These are phyloP conservation scores for Lepidocyrtinus sp. DNA, from an alignment of 2,888 invertebrate species.

Conservation along the genomic window DNA sequence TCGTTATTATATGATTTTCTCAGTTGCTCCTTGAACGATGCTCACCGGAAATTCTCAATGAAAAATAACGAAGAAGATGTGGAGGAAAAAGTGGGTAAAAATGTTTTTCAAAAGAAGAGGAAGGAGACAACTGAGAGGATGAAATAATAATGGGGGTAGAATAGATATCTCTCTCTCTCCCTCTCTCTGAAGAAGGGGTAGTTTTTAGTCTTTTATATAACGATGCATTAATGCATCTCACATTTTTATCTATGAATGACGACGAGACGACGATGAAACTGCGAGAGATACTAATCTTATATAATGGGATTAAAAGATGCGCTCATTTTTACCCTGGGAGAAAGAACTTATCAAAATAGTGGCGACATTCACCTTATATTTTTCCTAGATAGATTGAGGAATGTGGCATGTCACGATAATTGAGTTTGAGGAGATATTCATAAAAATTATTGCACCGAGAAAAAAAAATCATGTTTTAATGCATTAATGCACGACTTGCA, in stretches of 20 bases:
- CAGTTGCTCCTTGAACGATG: constrained; percentile 21
- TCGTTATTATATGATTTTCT: not conserved
- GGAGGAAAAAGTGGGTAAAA: constrained; percentile 11
- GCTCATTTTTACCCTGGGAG: too few species aligned
- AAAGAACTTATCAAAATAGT: not conserved
- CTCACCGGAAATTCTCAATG: constrained; percentile 59
- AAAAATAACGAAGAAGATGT: constrained; percentile 26
- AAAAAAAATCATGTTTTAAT: not conserved
- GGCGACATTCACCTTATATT: too few species aligned
- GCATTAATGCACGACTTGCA: not conserved
- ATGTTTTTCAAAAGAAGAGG: constrained; percentile 13
- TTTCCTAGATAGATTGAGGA: not conserved
- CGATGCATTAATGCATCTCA: constrained; percentile 21
- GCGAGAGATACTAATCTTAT: not conserved
- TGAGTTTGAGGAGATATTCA: not conserved
- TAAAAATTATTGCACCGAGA: too few species aligned
- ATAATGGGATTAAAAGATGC: not conserved
- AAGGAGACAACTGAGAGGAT: constrained; percentile 4
- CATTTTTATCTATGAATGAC: not conserved
- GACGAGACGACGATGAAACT: not conserved
- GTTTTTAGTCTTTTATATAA: not conserved
- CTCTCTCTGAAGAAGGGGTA: too few species aligned
- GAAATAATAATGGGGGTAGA: not conserved
- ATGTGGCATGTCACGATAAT: not conserved
- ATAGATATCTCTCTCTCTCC: too few species aligned